A percentile compares a stretch with the other conserved stretches of the same genome.
Evolutionary conservation across 1,140 invertebrate species (phyloP).

Genomic region (Procambarus virginalis): DNA sequence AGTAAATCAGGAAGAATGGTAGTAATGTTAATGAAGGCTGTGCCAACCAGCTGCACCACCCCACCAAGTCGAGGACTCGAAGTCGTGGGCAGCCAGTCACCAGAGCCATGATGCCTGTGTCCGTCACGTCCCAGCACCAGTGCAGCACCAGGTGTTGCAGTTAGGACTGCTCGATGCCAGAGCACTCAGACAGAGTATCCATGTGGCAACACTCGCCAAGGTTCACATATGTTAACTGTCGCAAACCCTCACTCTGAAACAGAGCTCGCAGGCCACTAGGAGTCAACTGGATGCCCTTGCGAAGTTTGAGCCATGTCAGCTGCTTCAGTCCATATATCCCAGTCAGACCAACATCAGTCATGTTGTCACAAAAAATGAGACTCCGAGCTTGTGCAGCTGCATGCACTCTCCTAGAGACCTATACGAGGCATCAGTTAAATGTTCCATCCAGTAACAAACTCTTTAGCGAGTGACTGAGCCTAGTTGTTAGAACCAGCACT

Average conservation of each 20-base stretch:
- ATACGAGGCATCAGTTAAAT: constrained; percentile 69
- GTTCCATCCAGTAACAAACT: constrained; percentile 69
- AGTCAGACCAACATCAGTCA: constrained; percentile 69
- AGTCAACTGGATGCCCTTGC: constrained; percentile 62
- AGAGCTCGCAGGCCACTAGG: constrained; percentile 46
- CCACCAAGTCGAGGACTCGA: constrained; percentile 63
- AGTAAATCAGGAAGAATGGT: constrained; percentile 51
- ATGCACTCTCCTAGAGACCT: constrained; percentile 48
- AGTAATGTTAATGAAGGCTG: constrained; percentile 54
- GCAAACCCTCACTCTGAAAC: constrained; percentile 43
- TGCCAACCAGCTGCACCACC: constrained; percentile 66
- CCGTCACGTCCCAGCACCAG: constrained; percentile 71
- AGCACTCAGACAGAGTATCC: constrained; percentile 59
- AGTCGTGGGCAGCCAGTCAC: constrained; percentile 49
- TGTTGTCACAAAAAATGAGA: constrained; percentile 70
- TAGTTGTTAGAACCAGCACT: constrained; percentile 47
- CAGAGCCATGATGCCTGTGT: constrained; percentile 63
- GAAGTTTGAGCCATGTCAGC: constrained; percentile 66
- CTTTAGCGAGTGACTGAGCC: constrained; percentile 32
- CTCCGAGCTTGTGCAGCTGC: constrained; percentile 58
- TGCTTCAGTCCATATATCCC: constrained; percentile 52
- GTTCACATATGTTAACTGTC: constrained; percentile 60
- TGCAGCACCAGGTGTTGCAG: constrained; percentile 55
- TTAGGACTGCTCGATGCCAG: constrained; percentile 53
- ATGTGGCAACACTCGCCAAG: constrained; percentile 68